Evolutionary conservation across 2,888 invertebrate genomes (phyloP), one percentile per base, ranked within the genome.

Genomic region (Frankliniella fusca): DNA sequence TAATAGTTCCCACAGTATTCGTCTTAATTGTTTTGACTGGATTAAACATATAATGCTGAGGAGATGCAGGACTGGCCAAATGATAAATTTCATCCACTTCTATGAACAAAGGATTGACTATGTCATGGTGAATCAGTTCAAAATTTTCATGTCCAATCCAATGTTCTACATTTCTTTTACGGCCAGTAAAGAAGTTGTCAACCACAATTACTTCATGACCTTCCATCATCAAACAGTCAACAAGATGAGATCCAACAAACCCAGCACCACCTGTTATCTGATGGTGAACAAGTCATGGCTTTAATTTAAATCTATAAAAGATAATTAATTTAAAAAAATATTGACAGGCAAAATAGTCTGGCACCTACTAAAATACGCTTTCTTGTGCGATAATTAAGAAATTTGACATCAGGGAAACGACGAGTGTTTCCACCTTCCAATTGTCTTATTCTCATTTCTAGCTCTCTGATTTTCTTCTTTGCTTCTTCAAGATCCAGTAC

Each of bases 111-210:
- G 99, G 97, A 89, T 99, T 97, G 0, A 99, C 98, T 86, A 99
- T 97, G 87, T 99, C 99, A 88, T 99, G 99, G 89, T 99, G 98
- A 81, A 99, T 96, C 85, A 99, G 90, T 89, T 99, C 99, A 89
- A 99, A 99, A 89, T 99, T 99, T 86, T 97, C 95, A 88, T 99
- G 99, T 0, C 99, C 99, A 83, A 99, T 92, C 99, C 99, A 99
- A 86, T 99, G 99, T 87, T 98, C 98, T 0, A 99, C 95, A 88
- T 99, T 99, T 70, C 96, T 91, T 88, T 98, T 98, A 23, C 98
- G 92, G 0, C 99, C 99, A 0, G 99, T 99, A 89, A 97, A 99
- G 89, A 99, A 98, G 88, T 99, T 99, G 88, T 99, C 99, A 1
- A 95, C 97, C 0, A 98, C 98, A 85, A 97, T 97, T 0, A 99